Conservation (phyloP, 2,797 vertebrate genomes). For the Lithobates pipiens region DNA sequence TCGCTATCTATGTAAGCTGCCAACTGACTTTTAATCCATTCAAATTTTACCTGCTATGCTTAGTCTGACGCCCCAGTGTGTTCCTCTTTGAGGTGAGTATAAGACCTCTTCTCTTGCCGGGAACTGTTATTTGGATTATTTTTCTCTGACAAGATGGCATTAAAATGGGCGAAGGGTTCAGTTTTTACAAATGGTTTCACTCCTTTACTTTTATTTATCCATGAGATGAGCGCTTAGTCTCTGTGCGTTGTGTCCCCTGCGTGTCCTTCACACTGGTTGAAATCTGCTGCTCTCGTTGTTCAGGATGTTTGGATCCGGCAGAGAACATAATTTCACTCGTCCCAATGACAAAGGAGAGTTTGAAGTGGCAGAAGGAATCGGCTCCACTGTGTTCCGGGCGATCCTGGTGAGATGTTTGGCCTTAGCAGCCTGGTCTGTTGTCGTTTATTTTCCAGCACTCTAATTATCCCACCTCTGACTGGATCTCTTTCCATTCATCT, state of each 20-base stretch:
- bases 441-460: conserved; percentile 59
- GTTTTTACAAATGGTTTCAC: no score
- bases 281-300: conserved; percentile 60
- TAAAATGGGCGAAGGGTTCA: no score
- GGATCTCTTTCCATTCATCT: not conserved
- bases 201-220: no score
- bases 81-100: no score
- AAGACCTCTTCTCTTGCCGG: no score
- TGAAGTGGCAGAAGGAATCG: conserved; percentile 97
- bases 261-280: not conserved
- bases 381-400: conserved; percentile 96
- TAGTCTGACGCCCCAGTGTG: no score
- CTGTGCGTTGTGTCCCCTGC: not conserved
- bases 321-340: conserved; percentile 98
- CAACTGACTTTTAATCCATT: no score
- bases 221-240: not conserved
- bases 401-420: conserved; percentile 86
- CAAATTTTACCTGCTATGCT: no score
- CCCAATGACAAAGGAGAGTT: conserved; percentile 98
- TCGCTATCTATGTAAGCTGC: no score
- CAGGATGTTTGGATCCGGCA: conserved; percentile 99
- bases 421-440: not conserved
- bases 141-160: no score
- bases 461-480: not conserved
- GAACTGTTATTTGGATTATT: no score